These are phyloP conservation scores for Taphrorychus bicolor DNA, from an alignment of 2,888 invertebrate species.

Conservation along the genomic window DNA sequence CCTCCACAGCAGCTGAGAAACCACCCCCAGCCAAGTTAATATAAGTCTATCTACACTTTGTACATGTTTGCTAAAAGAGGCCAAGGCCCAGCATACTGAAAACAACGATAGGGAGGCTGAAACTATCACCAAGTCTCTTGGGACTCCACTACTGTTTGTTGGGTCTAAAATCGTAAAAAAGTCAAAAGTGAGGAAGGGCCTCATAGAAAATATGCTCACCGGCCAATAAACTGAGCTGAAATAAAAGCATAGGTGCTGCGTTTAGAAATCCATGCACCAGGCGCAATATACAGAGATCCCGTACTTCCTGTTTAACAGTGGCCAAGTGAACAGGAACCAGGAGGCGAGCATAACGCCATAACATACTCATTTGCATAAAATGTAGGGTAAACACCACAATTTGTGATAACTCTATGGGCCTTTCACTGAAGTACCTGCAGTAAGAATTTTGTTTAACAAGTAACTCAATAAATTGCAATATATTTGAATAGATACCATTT, in stretches of 20 bases:
- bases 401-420: slow-evolving; percentile 60
- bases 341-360: slow-evolving; percentile 84
- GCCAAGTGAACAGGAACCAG: slow-evolving; percentile 83
- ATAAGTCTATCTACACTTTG: slow-evolving; percentile 85
- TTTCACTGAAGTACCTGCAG: slow-evolving; percentile 43
- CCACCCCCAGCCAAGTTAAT: slow-evolving; percentile 58
- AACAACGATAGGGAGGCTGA: slow-evolving; percentile 83
- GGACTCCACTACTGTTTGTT: slow-evolving; percentile 59
- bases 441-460: slow-evolving; percentile 1
- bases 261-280: slow-evolving; percentile 88
- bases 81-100: slow-evolving; percentile 89
- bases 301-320: slow-evolving; percentile 83
- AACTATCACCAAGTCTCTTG: slow-evolving; percentile 79
- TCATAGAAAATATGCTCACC: slow-evolving; percentile 10
- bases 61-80: slow-evolving; percentile 89
- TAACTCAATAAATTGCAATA: background rate
- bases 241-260: slow-evolving; percentile 85
- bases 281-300: slow-evolving; percentile 77
- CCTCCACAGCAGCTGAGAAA: slow-evolving; percentile 75
- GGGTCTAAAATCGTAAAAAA: slow-evolving; percentile 3
- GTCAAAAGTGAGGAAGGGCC: too few species aligned
- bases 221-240: slow-evolving; percentile 67
- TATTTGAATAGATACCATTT: slow-evolving; percentile 66
- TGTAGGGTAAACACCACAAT: slow-evolving; percentile 68
- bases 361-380: slow-evolving; percentile 73